phyloP scores from a whole-genome alignment of 2,888 invertebrate species.

The Tipula lateralis region DNA sequence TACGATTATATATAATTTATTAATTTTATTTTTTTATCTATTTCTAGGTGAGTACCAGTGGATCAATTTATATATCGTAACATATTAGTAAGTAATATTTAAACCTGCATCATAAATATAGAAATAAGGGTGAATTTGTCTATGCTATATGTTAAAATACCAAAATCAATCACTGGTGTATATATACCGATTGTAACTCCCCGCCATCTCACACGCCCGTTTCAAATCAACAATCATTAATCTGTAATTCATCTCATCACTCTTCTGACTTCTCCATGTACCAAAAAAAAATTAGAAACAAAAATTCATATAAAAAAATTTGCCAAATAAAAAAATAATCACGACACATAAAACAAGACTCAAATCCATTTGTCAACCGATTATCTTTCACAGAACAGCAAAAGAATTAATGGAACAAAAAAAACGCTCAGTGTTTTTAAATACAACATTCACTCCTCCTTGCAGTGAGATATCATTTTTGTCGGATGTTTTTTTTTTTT shows the following conservation, averaged over 20 bases:
- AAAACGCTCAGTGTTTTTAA: not conserved
- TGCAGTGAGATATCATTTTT: conserved; percentile 15
- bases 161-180: not conserved
- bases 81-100: not conserved
- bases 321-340: conserved; percentile 12
- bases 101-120: no score
- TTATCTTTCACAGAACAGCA: conserved; percentile 19
- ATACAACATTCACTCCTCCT: conserved; percentile 11
- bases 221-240: not conserved
- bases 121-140: no score
- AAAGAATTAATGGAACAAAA: conserved; percentile 24
- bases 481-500: conserved; percentile 12
- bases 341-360: not conserved
- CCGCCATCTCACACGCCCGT: not conserved
- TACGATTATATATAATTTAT: no score
- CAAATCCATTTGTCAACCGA: conserved; percentile 24
- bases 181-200: not conserved
- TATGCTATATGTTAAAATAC: not conserved
- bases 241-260: conserved; percentile 19
- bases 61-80: not conserved
- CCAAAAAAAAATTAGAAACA: not conserved
- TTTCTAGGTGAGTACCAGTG: not conserved
- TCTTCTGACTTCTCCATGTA: no score
- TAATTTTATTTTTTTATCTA: not conserved
- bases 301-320: conserved; percentile 14